Percentiles rank a stretch among this genome's conserved stretches.
Evolutionary conservation across 2,113 vertebrate genomes (phyloP).

Genomic region (Thunnus maccoyii): DNA sequence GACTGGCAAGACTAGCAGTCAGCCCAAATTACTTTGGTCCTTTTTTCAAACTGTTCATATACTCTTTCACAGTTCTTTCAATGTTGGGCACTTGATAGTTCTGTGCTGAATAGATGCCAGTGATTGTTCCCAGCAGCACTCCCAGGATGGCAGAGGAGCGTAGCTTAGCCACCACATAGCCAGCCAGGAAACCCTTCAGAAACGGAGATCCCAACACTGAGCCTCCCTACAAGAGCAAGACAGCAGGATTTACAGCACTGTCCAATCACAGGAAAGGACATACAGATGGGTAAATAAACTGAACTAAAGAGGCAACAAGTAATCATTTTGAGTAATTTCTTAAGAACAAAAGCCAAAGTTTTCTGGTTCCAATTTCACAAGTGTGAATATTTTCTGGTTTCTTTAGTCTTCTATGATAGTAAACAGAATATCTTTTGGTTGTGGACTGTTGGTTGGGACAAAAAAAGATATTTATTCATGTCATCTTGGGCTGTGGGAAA

Average conservation of each 20-base stretch:
- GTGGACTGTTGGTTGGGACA: too few relatives aligned
- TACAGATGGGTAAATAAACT: not conserved
- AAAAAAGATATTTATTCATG: too few relatives aligned
- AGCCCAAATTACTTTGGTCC: slow-evolving; percentile 85
- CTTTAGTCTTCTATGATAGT: too few relatives aligned
- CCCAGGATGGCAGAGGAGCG: slow-evolving; percentile 94
- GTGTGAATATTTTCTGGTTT: too few relatives aligned
- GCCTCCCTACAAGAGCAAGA: slow-evolving; percentile 82
- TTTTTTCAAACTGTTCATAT: slow-evolving; percentile 86
- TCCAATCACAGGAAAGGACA: not conserved
- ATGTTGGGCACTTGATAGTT: slow-evolving; percentile 90
- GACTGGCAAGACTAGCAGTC: not conserved
- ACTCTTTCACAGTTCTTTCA: slow-evolving; percentile 91
- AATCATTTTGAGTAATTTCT: too few relatives aligned
- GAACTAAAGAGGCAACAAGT: too few relatives aligned
- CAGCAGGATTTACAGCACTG: not conserved
- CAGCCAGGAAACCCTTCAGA: slow-evolving; percentile 94
- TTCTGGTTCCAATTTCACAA: too few relatives aligned
- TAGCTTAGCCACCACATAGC: slow-evolving; percentile 93
- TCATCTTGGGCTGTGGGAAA: too few relatives aligned
- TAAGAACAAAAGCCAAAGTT: too few relatives aligned
- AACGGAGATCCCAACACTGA: slow-evolving; percentile 92
- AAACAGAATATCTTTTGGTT: too few relatives aligned
- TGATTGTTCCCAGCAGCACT: slow-evolving; percentile 90
- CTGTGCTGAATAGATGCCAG: slow-evolving; percentile 94